A percentile compares a stretch with the other conserved stretches of the same genome.
phyloP scores from a whole-genome alignment of 2,113 vertebrate genomes.

The Podarcis cretensis region DNA sequence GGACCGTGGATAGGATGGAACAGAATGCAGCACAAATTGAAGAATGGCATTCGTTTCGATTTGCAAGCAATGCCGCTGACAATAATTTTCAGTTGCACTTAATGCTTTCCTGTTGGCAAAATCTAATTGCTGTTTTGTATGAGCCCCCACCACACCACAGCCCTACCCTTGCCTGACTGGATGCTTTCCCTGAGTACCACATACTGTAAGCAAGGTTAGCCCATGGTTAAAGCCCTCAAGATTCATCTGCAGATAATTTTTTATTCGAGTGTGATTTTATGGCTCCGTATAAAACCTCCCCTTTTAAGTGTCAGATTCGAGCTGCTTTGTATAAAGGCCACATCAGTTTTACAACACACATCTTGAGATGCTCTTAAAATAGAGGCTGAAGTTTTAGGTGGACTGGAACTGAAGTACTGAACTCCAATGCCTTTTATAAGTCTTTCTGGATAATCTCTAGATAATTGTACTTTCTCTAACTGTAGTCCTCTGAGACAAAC shows the following conservation, averaged over 20 bases:
- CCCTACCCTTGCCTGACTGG: neutral
- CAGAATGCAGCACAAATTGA: slow-evolving; percentile 8
- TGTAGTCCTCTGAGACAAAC: slow-evolving; percentile 44
- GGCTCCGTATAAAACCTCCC: slow-evolving; percentile 25
- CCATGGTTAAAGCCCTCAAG: slow-evolving; percentile 4
- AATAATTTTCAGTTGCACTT: slow-evolving; percentile 21
- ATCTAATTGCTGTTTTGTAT: slow-evolving; percentile 28
- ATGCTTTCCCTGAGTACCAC: neutral
- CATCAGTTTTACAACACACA: slow-evolving; percentile 50
- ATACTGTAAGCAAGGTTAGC: slow-evolving; percentile 1
- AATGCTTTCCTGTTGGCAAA: slow-evolving; percentile 36
- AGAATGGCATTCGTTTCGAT: neutral
- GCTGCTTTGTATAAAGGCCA: slow-evolving; percentile 23
- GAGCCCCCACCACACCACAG: neutral
- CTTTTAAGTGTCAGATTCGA: slow-evolving; percentile 34
- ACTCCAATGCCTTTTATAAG: slow-evolving; percentile 46
- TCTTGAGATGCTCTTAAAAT: slow-evolving; percentile 55
- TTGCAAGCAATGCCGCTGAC: slow-evolving; percentile 21
- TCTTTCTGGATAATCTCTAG: slow-evolving; percentile 29
- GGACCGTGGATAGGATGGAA: neutral
- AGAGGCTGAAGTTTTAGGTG: slow-evolving; percentile 6
- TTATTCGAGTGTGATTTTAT: slow-evolving; percentile 53
- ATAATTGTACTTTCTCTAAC: slow-evolving; percentile 51
- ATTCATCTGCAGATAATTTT: slow-evolving; percentile 38
- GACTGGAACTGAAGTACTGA: slow-evolving; percentile 42